Conservation (phyloP, 2,113 vertebrate species). For the Chaetodon auriga region DNA sequence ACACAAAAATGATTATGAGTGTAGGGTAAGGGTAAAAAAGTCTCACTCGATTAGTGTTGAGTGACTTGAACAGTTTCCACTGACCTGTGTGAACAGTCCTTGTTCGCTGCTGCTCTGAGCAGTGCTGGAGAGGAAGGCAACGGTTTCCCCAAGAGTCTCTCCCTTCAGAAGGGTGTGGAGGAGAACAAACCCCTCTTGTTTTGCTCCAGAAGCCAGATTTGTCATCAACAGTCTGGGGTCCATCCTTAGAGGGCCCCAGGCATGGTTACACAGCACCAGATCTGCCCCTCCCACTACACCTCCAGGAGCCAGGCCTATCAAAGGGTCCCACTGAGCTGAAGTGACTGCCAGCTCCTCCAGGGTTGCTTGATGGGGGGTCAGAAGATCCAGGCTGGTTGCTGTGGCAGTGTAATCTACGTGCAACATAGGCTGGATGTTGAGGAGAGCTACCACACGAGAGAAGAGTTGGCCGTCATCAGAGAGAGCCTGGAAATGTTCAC, state of each 20-base stretch:
- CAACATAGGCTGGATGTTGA: slow-evolving; percentile 90
- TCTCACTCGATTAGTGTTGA: background rate
- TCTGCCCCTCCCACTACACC: slow-evolving; percentile 78
- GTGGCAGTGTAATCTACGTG: slow-evolving; percentile 91
- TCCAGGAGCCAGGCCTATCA: slow-evolving; percentile 73
- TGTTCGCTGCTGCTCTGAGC: slow-evolving; percentile 66
- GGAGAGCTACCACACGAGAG: slow-evolving; percentile 82
- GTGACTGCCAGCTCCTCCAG: slow-evolving; percentile 81
- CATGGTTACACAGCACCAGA: slow-evolving; percentile 90
- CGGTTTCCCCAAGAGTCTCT: slow-evolving; percentile 87
- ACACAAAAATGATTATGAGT: background rate
- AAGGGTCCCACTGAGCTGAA: slow-evolving; percentile 89
- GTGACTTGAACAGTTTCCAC: background rate
- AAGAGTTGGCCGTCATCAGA: slow-evolving; percentile 89
- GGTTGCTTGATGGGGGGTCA: slow-evolving; percentile 75
- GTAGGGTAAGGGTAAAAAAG: no score
- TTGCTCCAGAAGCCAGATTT: slow-evolving; percentile 88
- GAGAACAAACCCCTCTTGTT: slow-evolving; percentile 91
- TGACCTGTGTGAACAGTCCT: slow-evolving; percentile 89
- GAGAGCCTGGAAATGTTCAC: slow-evolving; percentile 82
- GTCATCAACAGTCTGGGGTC: slow-evolving; percentile 77
- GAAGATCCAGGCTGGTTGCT: slow-evolving; percentile 75
- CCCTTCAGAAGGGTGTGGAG: slow-evolving; percentile 91
- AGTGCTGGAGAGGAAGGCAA: slow-evolving; percentile 86
- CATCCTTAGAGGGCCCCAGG: slow-evolving; percentile 61